Evolutionary conservation across 2,797 vertebrate species (phyloP).

Genomic region (Trichosurus vulpecula): DNA sequence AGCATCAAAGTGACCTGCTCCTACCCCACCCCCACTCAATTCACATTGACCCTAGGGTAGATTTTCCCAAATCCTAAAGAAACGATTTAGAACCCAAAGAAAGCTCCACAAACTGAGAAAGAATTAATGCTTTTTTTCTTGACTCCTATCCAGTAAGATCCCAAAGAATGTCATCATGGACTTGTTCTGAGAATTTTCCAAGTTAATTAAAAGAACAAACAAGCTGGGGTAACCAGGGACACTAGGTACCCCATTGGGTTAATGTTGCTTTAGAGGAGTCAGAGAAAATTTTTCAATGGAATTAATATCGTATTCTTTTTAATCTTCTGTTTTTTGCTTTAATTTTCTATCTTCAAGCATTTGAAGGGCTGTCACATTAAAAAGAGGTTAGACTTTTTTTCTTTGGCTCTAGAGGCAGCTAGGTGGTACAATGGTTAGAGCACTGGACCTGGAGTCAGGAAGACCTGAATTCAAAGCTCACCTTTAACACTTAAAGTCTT

Average conservation of each 20-base stretch:
- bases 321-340: not conserved
- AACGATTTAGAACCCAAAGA: conserved; percentile 29
- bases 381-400: not conserved
- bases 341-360: not conserved
- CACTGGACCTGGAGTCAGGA: not conserved
- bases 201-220: not conserved
- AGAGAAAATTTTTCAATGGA: not conserved
- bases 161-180: not conserved
- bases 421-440: not conserved
- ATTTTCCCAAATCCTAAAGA: not conserved
- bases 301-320: not conserved
- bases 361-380: not conserved
- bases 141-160: not conserved
- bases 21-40: not conserved
- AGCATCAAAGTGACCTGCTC: not conserved
- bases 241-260: not conserved
- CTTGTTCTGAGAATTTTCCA: not conserved
- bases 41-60: not conserved
- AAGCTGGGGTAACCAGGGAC: not conserved
- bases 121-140: not conserved
- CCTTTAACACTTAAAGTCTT: too few species aligned
- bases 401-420: not conserved
- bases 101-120: not conserved
- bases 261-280: conserved; percentile 7
- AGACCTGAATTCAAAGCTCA: too few species aligned